Percentiles rank a stretch among this genome's conserved stretches.
These are phyloP conservation scores for Nemopilema nomurai DNA, from an alignment of 30 jellyfish, hydroid and myxozoan species.

Conservation along the genomic window DNA sequence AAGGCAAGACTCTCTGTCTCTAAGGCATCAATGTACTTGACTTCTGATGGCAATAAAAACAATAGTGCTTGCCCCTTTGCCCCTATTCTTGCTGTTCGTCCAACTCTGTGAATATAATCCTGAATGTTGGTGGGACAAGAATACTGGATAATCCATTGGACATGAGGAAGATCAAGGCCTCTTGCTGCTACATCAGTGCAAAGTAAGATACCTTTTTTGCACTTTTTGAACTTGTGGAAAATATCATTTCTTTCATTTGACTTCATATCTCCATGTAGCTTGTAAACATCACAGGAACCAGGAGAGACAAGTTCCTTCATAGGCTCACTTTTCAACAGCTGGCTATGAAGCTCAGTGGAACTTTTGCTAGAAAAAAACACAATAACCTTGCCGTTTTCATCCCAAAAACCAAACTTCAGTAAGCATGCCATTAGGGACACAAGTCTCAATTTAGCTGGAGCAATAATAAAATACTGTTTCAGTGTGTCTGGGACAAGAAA, in stretches of 20 bases:
- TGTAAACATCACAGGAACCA: slow-evolving; percentile 33
- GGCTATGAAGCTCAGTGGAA: slow-evolving; percentile 64
- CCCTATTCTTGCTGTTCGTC: slow-evolving; percentile 98
- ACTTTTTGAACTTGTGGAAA: slow-evolving; percentile 51
- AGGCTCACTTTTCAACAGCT: slow-evolving; percentile 32
- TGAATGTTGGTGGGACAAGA: slow-evolving; percentile 80
- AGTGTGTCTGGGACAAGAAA: slow-evolving; percentile 66
- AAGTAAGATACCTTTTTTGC: slow-evolving; percentile 68
- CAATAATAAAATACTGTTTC: slow-evolving; percentile 74
- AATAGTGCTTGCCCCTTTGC: slow-evolving; percentile 79
- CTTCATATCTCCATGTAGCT: slow-evolving; percentile 89
- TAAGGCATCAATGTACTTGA: slow-evolving; percentile 59
- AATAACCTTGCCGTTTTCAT: slow-evolving; percentile 60
- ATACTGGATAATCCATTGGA: slow-evolving; percentile 91
- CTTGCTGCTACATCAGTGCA: slow-evolving; percentile 99
- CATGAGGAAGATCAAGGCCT: slow-evolving; percentile 91
- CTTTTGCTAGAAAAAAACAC: slow-evolving; percentile 80
- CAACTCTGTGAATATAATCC: slow-evolving; percentile 93
- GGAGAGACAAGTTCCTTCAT: slow-evolving; percentile 18
- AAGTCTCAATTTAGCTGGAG: slow-evolving; percentile 93
- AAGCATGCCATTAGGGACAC: slow-evolving; percentile 67
- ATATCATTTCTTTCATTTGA: slow-evolving; percentile 69
- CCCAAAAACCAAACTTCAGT: slow-evolving; percentile 7
- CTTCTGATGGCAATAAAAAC: slow-evolving; percentile 92
- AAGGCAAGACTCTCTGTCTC: slow-evolving; percentile 25